Evolutionary conservation across 37 sponge, comb jelly and placozoan genomes (phyloP).

Genomic region (Tethya wilhelma): DNA sequence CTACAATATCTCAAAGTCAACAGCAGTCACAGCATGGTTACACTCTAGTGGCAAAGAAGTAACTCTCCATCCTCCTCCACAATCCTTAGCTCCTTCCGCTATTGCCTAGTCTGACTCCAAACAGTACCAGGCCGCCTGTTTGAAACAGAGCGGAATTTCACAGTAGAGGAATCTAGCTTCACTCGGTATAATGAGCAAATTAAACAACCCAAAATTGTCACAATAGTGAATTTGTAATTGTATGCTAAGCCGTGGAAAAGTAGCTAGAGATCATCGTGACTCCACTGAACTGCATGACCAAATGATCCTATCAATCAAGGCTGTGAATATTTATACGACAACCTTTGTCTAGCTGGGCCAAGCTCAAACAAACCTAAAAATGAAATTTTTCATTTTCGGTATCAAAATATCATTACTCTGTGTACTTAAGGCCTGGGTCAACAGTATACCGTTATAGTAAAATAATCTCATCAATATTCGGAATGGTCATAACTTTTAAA

Average conservation of each 20-base stretch:
- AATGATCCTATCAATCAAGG: slow-evolving; percentile 86
- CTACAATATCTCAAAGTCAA: slow-evolving; percentile 78
- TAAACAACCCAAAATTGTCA: background rate
- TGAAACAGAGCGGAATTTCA: too few relatives aligned
- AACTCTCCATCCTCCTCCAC: slow-evolving; percentile 63
- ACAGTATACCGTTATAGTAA: too few relatives aligned
- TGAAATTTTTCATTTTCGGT: background rate
- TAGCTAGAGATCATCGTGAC: slow-evolving; percentile 83
- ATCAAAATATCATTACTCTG: too few relatives aligned
- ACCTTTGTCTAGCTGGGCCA: slow-evolving; percentile 40
- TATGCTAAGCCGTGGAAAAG: slow-evolving; percentile 72
- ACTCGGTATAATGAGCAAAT: too few relatives aligned
- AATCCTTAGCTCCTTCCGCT: slow-evolving; percentile 24
- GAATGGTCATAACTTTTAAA: too few relatives aligned
- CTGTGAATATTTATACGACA: slow-evolving; percentile 57
- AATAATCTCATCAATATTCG: too few relatives aligned
- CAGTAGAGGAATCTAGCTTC: too few relatives aligned
- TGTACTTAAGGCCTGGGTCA: too few relatives aligned
- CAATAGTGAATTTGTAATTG: background rate
- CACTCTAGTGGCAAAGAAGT: slow-evolving; percentile 25
- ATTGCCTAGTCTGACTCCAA: slow-evolving; percentile 48
- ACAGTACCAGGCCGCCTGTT: too few relatives aligned
- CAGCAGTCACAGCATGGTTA: slow-evolving; percentile 68
- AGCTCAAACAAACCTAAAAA: slow-evolving; percentile 37
- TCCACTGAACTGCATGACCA: slow-evolving; percentile 92